Evolutionary conservation across 2,888 invertebrate genomes (phyloP), one percentile per base, ranked within the genome.

Genomic region (Plemyria rubiginata): DNA sequence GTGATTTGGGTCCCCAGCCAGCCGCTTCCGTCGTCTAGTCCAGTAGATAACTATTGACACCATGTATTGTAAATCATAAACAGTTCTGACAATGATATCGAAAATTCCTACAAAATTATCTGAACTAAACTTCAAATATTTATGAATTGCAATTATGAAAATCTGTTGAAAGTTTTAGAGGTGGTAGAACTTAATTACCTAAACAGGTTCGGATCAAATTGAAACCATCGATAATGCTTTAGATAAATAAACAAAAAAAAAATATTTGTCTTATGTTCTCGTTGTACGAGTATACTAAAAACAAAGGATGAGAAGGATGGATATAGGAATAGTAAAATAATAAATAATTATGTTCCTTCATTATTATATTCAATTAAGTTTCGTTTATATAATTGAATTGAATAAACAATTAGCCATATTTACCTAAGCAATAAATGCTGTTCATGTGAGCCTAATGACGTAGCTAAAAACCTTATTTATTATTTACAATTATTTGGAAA

Each of bases 401-500:
- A 90, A 90, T 92, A 91, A 91, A 92, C 91, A 92, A 89, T 90
- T 90, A 91, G 89, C 88, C 86, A 92, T 90, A 88, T 80, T 82
- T 84, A 87, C 78, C 82, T 87, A 90, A 89, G 87, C 88, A 84
- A 78, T 86, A 85, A 85, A 85, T 85, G 88, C 88, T 84, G 86
- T 88, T 85, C 84, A 80, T 88, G 90, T 89, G 89, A 92, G 89
- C 88, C 80, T 84, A 90, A 86, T 89, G 89, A 91, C 87, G 82
- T 84, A 85, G 81, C 63, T 72, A 81, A 82, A 84, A 84, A 86
- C 82, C 88, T 88, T 90, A 90, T 77, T 77, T 61, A 63, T 90
- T 90, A 91, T 91, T 85, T 92, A 92, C 91, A 92, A 85, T 92
- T 71, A 90, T 92, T 92, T 92, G 92, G 92, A 83, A 86, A 88